Conservation (phyloP, 2,797 vertebrate species). For the Intellagama lesueurii region DNA sequence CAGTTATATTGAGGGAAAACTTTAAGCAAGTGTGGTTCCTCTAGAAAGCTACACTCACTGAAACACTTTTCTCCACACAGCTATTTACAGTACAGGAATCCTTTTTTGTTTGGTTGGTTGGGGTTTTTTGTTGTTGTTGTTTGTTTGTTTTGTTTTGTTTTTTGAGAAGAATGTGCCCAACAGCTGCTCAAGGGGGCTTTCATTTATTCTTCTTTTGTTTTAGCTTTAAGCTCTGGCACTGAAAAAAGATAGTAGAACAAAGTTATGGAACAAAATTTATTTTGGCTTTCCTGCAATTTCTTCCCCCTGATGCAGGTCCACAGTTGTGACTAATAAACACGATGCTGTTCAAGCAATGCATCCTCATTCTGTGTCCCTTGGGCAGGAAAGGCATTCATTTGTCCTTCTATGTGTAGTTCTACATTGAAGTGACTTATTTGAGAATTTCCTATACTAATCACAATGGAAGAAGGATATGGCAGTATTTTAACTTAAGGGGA, state of each 20-base stretch:
- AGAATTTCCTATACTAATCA: neutral
- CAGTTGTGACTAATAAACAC: neutral
- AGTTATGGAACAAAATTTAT: neutral
- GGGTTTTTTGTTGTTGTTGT: no score
- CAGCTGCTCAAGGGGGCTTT: neutral
- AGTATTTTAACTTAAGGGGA: neutral
- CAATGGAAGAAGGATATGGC: neutral
- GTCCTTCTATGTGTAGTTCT: neutral
- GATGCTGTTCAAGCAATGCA: neutral
- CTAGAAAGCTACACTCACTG: no score
- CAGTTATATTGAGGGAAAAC: no score
- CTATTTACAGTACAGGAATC: no score
- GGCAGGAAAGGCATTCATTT: neutral
- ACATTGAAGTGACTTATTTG: neutral
- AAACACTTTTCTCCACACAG: no score
- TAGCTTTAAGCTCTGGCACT: neutral
- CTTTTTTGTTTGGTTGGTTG: no score
- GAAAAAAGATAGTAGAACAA: neutral
- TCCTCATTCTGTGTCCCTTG: neutral
- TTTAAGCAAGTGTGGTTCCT: no score
- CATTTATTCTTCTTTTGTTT: slow-evolving; percentile 16
- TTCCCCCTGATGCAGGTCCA: neutral
- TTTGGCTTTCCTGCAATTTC: neutral
- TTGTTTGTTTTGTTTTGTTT: neutral
- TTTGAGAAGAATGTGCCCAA: neutral